phyloP scores from a whole-genome alignment of 2,888 invertebrate species.

The Caenorhabditis sulstoni region DNA sequence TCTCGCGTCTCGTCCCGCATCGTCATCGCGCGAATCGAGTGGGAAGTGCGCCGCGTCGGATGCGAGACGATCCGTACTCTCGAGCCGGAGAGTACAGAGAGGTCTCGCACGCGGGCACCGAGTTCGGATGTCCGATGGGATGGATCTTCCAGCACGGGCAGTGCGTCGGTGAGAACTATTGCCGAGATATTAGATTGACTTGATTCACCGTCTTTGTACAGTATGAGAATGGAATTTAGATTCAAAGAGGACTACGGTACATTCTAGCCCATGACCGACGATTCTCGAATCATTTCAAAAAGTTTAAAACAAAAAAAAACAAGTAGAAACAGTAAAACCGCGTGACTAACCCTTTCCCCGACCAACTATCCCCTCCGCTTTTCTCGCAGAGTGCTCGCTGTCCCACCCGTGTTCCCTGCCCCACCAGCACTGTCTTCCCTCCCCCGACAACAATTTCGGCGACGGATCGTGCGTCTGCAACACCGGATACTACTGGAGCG shows the following conservation, averaged over 20 bases:
- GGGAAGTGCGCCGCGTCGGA: constrained; percentile 42
- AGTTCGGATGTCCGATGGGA: constrained; percentile 56
- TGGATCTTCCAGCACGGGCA: constrained; percentile 46
- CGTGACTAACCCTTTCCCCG: too few relatives aligned
- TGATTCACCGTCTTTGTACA: too few relatives aligned
- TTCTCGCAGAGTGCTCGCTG: constrained; percentile 46
- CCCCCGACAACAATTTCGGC: constrained; percentile 84
- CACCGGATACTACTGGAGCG: constrained; percentile 82
- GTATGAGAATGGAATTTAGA: too few relatives aligned
- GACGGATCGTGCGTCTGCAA: constrained; percentile 86
- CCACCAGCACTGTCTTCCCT: constrained; percentile 82
- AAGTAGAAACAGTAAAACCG: too few relatives aligned
- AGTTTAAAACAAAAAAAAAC: too few relatives aligned
- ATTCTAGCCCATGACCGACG: too few relatives aligned
- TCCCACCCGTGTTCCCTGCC: constrained; percentile 45
- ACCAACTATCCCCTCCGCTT: too few relatives aligned
- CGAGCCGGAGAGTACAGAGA: constrained; percentile 43
- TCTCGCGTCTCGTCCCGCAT: constrained; percentile 51
- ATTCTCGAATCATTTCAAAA: too few relatives aligned
- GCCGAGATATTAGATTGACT: too few relatives aligned
- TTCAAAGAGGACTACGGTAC: too few relatives aligned
- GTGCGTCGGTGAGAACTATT: constrained; percentile 59
- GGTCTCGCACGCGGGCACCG: constrained; percentile 37
- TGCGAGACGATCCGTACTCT: constrained; percentile 59
- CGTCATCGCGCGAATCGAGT: constrained; percentile 47